Base-by-base conservation (phyloP, 1,140 invertebrate species). In the Mya arenaria region DNA sequence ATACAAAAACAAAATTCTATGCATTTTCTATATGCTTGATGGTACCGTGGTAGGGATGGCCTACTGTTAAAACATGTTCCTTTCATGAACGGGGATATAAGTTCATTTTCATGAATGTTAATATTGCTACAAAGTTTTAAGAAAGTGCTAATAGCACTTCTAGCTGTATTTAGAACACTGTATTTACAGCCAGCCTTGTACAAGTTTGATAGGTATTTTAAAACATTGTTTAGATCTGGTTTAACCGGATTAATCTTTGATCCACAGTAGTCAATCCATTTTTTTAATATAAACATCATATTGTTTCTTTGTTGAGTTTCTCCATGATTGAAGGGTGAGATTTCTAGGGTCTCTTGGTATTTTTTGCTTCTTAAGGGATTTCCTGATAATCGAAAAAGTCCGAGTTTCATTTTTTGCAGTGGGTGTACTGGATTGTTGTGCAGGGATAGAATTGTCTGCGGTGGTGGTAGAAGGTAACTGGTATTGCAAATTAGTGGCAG, bases 261-360 rank as follows among this genome's bases (percentile, higher is more conserved):
- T 79, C 62, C 30, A 69, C 32, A 85, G 63, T 65, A 85, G 25
- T 2, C 13, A n/a, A 77, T 0, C 81, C 81, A 85, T n/a, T 74
- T 32, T 71, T 55, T 28, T 62, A 58, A 85, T n/a, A 73, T 79
- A 65, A 1, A 56, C 30, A 17, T 48, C 13, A 73, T 83, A 85
- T 71, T 85, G 58, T 60, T 19, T 60, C 25, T 66, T 0, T 37
- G 28, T 66, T 15, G 17, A n/a, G 28, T 2, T 3, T 71, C 58
- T 30, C 84, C 80, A 85, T 17, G 84, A 85, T 39, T 39, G 10
- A 0, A 69, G 19, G 6, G 80, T 73, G 36, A 83, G 83, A 13
- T 79, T 23, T 30, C 30, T 36, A 80, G 84, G 34, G 37, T 63
- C 10, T 44, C 73, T 32, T 73, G 68, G 58, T 62, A 83, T 44